Evolutionary conservation across 2,113 vertebrate genomes (phyloP).

Genomic region (Romanogobio albipinnatus): DNA sequence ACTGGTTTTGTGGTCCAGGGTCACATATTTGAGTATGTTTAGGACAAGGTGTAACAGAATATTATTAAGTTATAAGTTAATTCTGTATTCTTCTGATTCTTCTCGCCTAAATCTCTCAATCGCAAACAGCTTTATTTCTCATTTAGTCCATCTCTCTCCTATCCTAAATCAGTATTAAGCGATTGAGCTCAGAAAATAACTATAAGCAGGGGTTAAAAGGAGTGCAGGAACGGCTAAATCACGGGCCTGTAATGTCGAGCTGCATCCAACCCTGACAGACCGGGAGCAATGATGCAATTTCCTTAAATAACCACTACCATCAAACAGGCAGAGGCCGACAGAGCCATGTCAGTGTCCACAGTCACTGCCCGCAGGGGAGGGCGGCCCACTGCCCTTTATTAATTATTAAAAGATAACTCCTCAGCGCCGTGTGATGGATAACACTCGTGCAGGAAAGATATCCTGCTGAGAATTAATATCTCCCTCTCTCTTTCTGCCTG

Average conservation of each 20-base stretch:
- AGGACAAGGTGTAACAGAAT: not conserved
- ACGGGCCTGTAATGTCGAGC: slow-evolving; percentile 61
- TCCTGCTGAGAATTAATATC: slow-evolving; percentile 40
- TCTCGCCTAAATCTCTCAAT: not conserved
- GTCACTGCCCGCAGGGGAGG: slow-evolving; percentile 56
- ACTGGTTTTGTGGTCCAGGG: too few relatives aligned
- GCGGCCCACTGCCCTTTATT: slow-evolving; percentile 78
- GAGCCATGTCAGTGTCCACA: slow-evolving; percentile 37
- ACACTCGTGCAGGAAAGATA: slow-evolving; percentile 57
- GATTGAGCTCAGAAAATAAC: slow-evolving; percentile 45
- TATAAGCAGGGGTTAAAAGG: slow-evolving; percentile 64
- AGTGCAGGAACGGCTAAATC: slow-evolving; percentile 63
- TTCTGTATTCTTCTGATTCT: not conserved
- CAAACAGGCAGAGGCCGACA: slow-evolving; percentile 27
- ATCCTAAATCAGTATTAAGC: slow-evolving; percentile 45
- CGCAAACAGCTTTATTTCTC: not conserved
- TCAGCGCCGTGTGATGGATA: slow-evolving; percentile 72
- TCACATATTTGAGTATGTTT: not conserved
- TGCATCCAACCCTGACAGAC: slow-evolving; percentile 62
- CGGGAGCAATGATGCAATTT: slow-evolving; percentile 66
- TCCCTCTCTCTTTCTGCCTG: slow-evolving; percentile 6
- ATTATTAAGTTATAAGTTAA: not conserved
- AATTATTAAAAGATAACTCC: slow-evolving; percentile 83
- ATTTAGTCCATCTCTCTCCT: not conserved
- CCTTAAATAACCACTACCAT: slow-evolving; percentile 68